Evolutionary conservation across 2,888 invertebrate species (phyloP), one percentile per base, ranked within the genome.

Genomic region (Amblyjoppa fuscipennis): DNA sequence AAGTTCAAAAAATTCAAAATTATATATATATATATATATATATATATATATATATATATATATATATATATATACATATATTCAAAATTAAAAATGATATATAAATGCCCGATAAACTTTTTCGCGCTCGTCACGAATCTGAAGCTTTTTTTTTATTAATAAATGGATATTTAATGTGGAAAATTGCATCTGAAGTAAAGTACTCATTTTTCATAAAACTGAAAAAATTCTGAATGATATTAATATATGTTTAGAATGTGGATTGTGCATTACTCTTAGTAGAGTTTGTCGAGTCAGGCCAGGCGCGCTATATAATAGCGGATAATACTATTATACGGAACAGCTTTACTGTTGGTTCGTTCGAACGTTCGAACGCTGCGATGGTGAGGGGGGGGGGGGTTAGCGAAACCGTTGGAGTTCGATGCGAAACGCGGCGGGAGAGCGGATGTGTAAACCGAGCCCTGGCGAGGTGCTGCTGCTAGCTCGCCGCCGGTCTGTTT

Each of bases 381-480:
- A 1, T 1, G 2, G 2, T 0, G 76, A 71, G 61, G 31, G 25
- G 13, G 28, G 31, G 25, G 25, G 9, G 28, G 28, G 61, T 5
- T 3, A 0, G 31, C 13, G 61, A 16, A 61, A 61, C 61, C 16
- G 61, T 61, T 61, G 28, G 64, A 49, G 31, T 64, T 49, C 7
- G 61, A 66, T 51, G 51, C 20, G n/a, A 66, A 49, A 64, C 64
- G 51, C 53, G 76, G 38, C 38, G 31, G 31, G 28, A 45, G 28
- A 64, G 45, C 74, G 76, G 66, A 51, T 66, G 76, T 76, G 76
- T 53, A 66, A 76, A 66, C 66, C 41, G 76, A 66, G 51, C 20
- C 38, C 49, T 59, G 74, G 9, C 45, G 61, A 41, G 74, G 38
- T 6, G 25, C 20, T n/a, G 53, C 53, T 53, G 73, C 34, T 53